Evolutionary conservation across 1,140 invertebrate species (phyloP), one percentile per base, ranked within the genome.

Genomic region (Formica exsecta): DNA sequence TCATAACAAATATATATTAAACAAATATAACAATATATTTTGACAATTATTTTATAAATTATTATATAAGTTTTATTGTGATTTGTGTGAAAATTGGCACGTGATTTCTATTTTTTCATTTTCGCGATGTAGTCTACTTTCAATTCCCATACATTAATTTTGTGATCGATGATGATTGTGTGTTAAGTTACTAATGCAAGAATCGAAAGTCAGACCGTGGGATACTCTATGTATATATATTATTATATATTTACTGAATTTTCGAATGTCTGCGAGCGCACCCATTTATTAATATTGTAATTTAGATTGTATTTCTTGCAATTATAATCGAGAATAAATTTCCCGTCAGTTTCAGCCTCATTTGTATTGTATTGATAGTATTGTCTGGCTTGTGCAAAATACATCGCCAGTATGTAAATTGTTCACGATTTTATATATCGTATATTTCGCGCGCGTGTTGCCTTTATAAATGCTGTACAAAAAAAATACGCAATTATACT

Each of bases 291-390:
- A 7, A 54, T 65, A 13, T 22, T 51, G 16, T 76, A 1, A 68
- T 36, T 68, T 80, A 66, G 13, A 38, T 66, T 77, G 13, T 65
- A 16, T 54, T 51, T 38, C 29, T 68, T 22, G 41, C 4, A 36
- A 54, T 51, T 59, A 16, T 54, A 7, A 62, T 73, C 11, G 13
- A 59, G 51, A 41, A 57, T 44, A 29, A 59, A 83, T 36, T 73
- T 73, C 3, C 7, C 68, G 79, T 83, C 79, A 83, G 79, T 61
- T 83, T 83, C 11, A 83, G 79, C 68, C 79, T 74, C 68, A 74
- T 83, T 83, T 83, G 11, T 73, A 74, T 59, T 74, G 16, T 74
- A 73, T 16, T 5, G 25, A 81, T 4, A 36, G 22, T 73, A 36
- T 83, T 73, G 22, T 3, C 25, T 83, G 68, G 38, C 68, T 74